Evolutionary conservation across 2,113 vertebrate genomes (phyloP).

Genomic region (Vidua chalybeata): DNA sequence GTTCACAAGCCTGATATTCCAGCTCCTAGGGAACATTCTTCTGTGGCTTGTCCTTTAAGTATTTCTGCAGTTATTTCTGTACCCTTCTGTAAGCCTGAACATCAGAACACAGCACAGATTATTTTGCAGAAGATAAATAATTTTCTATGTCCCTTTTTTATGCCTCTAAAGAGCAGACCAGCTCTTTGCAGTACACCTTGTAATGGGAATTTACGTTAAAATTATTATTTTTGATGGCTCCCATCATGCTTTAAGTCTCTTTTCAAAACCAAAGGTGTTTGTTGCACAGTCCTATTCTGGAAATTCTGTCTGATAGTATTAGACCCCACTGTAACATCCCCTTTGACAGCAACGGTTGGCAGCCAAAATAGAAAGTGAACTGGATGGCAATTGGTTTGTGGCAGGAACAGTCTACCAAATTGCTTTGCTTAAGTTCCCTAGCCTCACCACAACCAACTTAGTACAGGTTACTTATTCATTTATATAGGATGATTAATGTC

Average conservation of each 20-base stretch:
- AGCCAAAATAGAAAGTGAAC: neutral
- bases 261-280: neutral
- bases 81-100: neutral
- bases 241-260: neutral
- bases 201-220: neutral
- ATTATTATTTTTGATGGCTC: neutral
- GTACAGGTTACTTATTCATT: neutral
- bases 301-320: neutral
- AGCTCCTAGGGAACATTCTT: neutral
- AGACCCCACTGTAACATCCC: neutral
- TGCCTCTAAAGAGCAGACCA: neutral
- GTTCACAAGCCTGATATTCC: neutral
- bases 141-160: neutral
- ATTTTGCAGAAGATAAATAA: neutral
- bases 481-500: neutral
- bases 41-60: neutral
- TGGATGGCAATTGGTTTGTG: neutral
- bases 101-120: neutral
- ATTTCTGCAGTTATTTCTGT: neutral
- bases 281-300: neutral
- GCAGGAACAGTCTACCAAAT: neutral
- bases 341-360: neutral
- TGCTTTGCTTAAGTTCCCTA: neutral
- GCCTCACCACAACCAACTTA: neutral
- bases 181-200: neutral